Evolutionary conservation across 2,888 invertebrate genomes (phyloP), one percentile per base, ranked within the genome.

Genomic region (Drosophila atripex): DNA sequence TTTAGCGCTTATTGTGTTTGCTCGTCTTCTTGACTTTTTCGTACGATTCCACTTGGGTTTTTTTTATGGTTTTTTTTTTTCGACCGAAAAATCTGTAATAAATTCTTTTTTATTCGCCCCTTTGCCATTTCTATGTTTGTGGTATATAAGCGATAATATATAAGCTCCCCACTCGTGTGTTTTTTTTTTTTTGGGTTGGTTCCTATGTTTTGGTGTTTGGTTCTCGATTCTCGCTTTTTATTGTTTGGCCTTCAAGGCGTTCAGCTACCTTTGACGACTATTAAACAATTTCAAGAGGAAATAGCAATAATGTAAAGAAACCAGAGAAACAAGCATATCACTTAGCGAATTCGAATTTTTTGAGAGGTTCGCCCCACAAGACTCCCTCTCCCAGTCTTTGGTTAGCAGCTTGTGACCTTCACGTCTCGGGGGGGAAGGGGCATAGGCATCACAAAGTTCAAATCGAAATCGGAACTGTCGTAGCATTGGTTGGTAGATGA

Each of bases 211-310:
- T 51, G 50, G 39, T 59, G 56, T 61, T 52, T 63, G 64, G 38
- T 45, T 71, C 23, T 68, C 53, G 47, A 25, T 66, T 50, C 47
- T 21, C 21, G 43, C 43, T 52, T 57, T 32, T 72, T 61, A 53
- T 77, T 78, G 85, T 88, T 88, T 86, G 85, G 85, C 85, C 85
- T 85, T 85, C 80, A 66, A 60, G 53, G 84, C 88, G 85, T 85
- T 86, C 85, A 82, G 75, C 78, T 80, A 85, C 85, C 85, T 85
- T 88, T 85, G 71, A 84, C 76, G 83, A 82, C 87, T 82, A 87
- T 87, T 87, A 82, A 82, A 85, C 87, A 87, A 82, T 87, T 85
- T 87, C 63, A 78, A 73, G 54, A 71, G 71, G 72, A 70, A 70
- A 76, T 79, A 72, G 75, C 64, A 75, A 86, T 73, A 83, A 46